A percentile compares a stretch with the other conserved stretches of the same genome.
Conservation (phyloP, 2,113 vertebrate species). For the Melanocharis versteri region DNA sequence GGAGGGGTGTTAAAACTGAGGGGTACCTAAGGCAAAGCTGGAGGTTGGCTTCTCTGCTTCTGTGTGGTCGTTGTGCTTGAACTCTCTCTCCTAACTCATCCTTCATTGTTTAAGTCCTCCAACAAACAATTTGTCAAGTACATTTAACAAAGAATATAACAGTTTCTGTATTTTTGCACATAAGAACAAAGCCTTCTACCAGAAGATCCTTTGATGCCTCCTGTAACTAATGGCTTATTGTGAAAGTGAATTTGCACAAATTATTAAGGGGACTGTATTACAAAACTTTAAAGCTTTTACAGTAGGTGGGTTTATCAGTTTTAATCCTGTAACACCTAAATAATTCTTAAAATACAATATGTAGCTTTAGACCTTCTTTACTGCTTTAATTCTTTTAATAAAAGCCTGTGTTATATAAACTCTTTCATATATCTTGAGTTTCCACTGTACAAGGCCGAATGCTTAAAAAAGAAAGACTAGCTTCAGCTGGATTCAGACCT, state of each 20-base stretch:
- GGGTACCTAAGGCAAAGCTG: neutral
- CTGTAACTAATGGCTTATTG: neutral
- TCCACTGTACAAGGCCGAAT: neutral
- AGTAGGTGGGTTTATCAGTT: neutral
- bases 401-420: neutral
- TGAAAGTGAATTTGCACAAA: neutral
- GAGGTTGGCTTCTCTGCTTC: neutral
- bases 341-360: constrained; percentile 5
- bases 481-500: neutral
- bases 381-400: neutral
- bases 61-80: neutral
- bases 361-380: neutral
- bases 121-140: neutral
- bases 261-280: neutral
- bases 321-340: constrained; percentile 25
- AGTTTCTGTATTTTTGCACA: neutral
- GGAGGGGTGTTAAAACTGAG: neutral
- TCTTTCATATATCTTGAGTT: neutral
- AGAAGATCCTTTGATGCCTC: neutral
- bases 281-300: neutral
- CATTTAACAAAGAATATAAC: neutral
- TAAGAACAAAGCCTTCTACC: neutral
- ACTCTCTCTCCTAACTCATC: neutral
- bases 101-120: neutral
- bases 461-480: neutral